phyloP scores from a whole-genome alignment of 1,140 invertebrate genomes.

The Megalonaias nervosa region DNA sequence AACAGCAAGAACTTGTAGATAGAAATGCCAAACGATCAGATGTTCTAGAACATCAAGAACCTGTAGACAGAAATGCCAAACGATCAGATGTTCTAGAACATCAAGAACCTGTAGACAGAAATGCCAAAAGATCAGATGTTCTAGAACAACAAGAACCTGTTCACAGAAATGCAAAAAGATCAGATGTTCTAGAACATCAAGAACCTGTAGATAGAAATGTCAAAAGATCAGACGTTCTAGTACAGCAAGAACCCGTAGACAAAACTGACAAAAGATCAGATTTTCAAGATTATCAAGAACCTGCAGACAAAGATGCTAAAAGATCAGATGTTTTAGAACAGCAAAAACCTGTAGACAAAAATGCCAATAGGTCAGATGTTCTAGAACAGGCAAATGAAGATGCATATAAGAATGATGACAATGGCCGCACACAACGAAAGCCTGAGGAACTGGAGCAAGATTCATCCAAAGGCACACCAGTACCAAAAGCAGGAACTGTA shows the following conservation, averaged over 20 bases:
- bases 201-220: neutral
- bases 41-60: no score
- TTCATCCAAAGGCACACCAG: neutral
- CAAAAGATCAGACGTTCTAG: neutral
- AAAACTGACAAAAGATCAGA: neutral
- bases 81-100: neutral
- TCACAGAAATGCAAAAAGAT: neutral
- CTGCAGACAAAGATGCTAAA: neutral
- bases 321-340: constrained; percentile 1
- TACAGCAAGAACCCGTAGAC: neutral
- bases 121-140: neutral
- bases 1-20: neutral
- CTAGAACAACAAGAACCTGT: neutral
- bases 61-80: neutral
- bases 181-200: neutral
- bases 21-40: neutral
- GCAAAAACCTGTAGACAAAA: constrained; percentile 3
- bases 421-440: neutral
- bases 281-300: neutral
- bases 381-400: constrained; percentile 4
- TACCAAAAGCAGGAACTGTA: neutral
- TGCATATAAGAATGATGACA: neutral
- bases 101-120: neutral
- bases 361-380: neutral
- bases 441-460: neutral